Conservation (phyloP, 2,113 vertebrate genomes). For the Rhodinocichla rosea region DNA sequence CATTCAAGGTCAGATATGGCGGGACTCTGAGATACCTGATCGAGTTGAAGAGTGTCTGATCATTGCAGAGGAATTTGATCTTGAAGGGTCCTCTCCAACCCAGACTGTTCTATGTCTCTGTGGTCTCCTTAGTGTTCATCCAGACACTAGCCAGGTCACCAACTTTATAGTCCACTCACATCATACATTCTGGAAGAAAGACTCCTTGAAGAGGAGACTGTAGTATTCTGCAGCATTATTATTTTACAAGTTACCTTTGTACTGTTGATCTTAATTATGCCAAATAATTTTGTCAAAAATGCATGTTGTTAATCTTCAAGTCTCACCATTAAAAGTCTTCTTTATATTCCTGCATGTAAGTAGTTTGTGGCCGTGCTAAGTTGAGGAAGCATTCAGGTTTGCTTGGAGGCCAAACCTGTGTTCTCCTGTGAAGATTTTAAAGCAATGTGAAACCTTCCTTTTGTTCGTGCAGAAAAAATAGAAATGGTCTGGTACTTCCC, state of each 20-base stretch:
- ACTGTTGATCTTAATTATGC: background rate
- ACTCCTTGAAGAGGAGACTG: background rate
- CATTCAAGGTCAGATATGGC: background rate
- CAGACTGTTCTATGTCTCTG: background rate
- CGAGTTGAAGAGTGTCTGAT: background rate
- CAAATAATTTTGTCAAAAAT: background rate
- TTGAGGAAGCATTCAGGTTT: background rate
- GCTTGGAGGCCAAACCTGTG: background rate
- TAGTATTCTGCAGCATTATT: background rate
- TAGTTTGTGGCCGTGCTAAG: background rate
- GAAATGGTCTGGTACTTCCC: background rate
- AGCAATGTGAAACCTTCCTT: background rate
- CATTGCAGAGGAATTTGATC: background rate
- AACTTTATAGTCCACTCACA: background rate
- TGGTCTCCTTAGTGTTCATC: background rate
- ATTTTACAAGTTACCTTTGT: background rate
- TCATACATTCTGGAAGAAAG: background rate
- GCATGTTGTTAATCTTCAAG: background rate
- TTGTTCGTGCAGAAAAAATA: background rate
- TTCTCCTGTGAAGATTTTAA: background rate
- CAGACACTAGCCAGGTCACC: background rate
- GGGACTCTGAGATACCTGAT: background rate
- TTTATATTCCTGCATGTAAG: background rate
- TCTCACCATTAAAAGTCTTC: background rate
- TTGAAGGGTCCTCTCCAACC: background rate